phyloP scores from a whole-genome alignment of 2,888 invertebrate species.

The Chrysotoxum bicinctum region DNA sequence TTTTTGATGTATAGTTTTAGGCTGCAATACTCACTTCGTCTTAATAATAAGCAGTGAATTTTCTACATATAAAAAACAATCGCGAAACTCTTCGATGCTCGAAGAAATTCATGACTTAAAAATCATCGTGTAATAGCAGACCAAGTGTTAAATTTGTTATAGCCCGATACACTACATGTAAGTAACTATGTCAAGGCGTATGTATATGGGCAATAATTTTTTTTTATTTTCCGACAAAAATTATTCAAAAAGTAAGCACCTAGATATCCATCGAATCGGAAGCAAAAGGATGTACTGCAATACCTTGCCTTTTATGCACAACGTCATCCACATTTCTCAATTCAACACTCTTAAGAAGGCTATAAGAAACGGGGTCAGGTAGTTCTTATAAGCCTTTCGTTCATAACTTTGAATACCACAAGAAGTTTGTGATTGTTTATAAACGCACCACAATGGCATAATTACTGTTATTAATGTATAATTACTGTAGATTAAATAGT shows the following conservation, averaged over 20 bases:
- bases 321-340: slow-evolving; percentile 15
- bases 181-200: background rate
- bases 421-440: slow-evolving; percentile 34
- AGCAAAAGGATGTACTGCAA: background rate
- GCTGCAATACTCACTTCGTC: no score
- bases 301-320: background rate
- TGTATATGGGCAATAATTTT: background rate
- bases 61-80: no score
- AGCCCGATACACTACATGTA: no score
- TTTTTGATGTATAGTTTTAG: no score
- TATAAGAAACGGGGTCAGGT: slow-evolving; percentile 34
- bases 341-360: slow-evolving; percentile 7
- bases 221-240: slow-evolving; percentile 1
- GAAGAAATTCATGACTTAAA: no score
- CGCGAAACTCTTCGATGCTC: no score
- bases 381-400: background rate
- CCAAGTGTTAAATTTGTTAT: no score
- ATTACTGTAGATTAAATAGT: slow-evolving; percentile 38
- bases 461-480: slow-evolving; percentile 50
- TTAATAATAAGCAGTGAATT: no score
- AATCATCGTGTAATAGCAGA: no score
- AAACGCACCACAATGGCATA: slow-evolving; percentile 47
- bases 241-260: background rate
- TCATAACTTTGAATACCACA: slow-evolving; percentile 16
- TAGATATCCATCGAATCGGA: slow-evolving; percentile 17